Percentiles rank a stretch among this genome's conserved stretches.
These are phyloP conservation scores for Tetragonula carbonaria DNA, from an alignment of 2,888 invertebrate species.

Conservation along the genomic window DNA sequence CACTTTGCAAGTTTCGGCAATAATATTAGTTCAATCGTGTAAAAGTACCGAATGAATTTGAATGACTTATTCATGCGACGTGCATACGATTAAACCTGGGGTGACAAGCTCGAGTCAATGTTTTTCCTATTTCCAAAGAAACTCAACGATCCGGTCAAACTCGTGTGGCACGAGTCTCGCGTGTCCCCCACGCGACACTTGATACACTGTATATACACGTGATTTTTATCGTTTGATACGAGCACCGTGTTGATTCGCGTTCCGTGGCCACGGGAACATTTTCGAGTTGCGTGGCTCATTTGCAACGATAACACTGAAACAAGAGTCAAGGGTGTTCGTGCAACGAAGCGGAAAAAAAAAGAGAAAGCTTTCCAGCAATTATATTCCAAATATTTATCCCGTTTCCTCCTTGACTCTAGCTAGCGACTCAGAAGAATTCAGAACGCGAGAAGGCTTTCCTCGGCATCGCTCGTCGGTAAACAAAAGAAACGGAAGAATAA, in stretches of 20 bases:
- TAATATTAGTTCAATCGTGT: neutral
- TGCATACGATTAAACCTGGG: neutral
- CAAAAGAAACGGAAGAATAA: no score
- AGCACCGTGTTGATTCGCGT: slow-evolving; percentile 13
- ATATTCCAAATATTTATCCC: neutral
- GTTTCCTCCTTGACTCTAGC: neutral
- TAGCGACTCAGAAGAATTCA: neutral
- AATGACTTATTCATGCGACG: neutral
- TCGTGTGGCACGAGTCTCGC: slow-evolving; percentile 21
- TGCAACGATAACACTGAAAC: slow-evolving; percentile 40
- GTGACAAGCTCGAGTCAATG: neutral
- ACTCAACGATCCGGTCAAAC: slow-evolving; percentile 3
- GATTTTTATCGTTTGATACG: slow-evolving; percentile 36
- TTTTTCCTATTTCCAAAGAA: neutral
- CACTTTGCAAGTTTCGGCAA: neutral
- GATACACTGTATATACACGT: slow-evolving; percentile 17
- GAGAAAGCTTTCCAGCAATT: neutral
- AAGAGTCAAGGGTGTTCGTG: slow-evolving; percentile 37
- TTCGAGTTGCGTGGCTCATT: slow-evolving; percentile 26
- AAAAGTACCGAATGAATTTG: neutral
- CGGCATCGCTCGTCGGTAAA: neutral
- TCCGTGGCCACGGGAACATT: slow-evolving; percentile 1
- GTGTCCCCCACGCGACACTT: slow-evolving; percentile 3
- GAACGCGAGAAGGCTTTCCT: neutral
- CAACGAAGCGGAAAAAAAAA: neutral